Conservation (phyloP, 2,797 vertebrate genomes). For the Acestrorhynchus altus region DNA sequence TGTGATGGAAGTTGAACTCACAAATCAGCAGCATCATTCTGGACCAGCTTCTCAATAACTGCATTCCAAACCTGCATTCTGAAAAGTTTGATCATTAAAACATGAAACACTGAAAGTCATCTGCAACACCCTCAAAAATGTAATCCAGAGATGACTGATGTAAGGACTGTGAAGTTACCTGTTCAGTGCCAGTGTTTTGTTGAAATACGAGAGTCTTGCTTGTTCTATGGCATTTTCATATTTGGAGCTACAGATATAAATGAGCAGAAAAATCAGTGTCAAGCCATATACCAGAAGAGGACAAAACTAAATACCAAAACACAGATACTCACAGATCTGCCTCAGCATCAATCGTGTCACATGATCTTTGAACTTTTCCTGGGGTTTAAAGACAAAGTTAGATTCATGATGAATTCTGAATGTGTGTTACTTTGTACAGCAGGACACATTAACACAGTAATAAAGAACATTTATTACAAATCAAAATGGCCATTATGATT, state of each 20-base stretch:
- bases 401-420: not conserved
- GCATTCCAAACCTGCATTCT: conserved; percentile 82
- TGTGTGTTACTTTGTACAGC: too few relatives aligned
- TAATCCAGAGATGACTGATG: not conserved
- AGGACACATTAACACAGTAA: too few relatives aligned
- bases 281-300: not conserved
- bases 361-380: conserved; percentile 69
- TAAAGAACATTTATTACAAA: too few relatives aligned
- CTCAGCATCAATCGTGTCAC: conserved; percentile 69
- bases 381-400: conserved; percentile 27
- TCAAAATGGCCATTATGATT: too few relatives aligned
- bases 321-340: conserved; percentile 72
- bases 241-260: conserved; percentile 67
- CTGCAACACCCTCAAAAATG: too few relatives aligned
- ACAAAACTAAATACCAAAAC: not conserved
- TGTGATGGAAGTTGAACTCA: conserved; percentile 56
- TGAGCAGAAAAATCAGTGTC: not conserved
- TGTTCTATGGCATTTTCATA: conserved; percentile 72
- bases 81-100: conserved; percentile 37
- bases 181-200: conserved; percentile 73
- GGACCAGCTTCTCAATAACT: conserved; percentile 72
- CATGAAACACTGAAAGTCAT: not conserved
- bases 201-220: conserved; percentile 70
- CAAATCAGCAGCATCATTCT: conserved; percentile 67
- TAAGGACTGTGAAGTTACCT: conserved; percentile 64